Evolutionary conservation across 2,888 invertebrate species (phyloP), one percentile per base, ranked within the genome.

Genomic region (Ichneumon xanthorius): DNA sequence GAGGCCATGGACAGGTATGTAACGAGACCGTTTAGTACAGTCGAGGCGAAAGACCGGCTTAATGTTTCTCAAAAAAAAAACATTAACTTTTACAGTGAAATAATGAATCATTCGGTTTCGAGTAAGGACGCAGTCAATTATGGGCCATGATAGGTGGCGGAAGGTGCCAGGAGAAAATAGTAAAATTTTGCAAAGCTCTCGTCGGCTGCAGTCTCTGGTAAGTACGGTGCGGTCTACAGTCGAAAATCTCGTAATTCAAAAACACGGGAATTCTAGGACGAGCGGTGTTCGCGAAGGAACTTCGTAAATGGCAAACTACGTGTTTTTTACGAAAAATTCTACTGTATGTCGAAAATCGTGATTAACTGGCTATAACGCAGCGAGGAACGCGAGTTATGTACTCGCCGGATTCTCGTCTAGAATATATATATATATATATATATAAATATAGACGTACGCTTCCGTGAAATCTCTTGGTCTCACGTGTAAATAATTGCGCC

Each of bases 401-500:
- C 72, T 19, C 26, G 19, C 37, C 40, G 55, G 72, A 55, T 58
- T 37, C 45, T 26, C 26, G 11, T 16, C 48, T 45, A 48, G 75
- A 26, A 48, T 33, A 30, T 19, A 40, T 53, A 33, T 26, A 33
- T 16, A 33, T 33, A 30, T 33, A 30, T 19, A 4, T 7, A 55
- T 55, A 30, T 30, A 22, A 19, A 26, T 26, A 26, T 22, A 58
- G n/a, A 33, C 14, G 2, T 68, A 73, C 53, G 53, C 63, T 50
- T 70, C 33, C 75, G 40, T 70, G 75, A 75, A 79, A 75, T 75
- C 79, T 80, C 79, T 37, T 6, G 48, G 83, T 83, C 75, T 78
- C 79, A 65, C 78, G 65, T 83, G 81, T 84, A 87, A 86, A 88
- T 87, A 87, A 88, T 87, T 81, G 86, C 84, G 80, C 87, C 88